These are phyloP conservation scores for Psephotus haematonotus DNA, from an alignment of 2,113 vertebrate genomes.

Conservation along the genomic window DNA sequence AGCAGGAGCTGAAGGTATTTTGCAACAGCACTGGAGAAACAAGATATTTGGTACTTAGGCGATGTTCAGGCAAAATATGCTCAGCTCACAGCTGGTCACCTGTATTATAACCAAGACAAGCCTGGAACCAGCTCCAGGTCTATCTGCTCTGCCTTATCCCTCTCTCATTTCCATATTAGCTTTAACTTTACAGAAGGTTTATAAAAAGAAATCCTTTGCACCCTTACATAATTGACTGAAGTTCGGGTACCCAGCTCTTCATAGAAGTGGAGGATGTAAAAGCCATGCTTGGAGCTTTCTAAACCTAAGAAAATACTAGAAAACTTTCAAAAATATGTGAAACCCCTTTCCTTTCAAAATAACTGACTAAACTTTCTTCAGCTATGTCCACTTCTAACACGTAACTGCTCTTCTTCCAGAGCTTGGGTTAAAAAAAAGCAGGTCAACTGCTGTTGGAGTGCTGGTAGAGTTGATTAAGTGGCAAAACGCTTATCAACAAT, in stretches of 20 bases:
- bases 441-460: accelerated
- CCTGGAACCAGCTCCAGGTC: background rate
- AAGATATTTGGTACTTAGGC: background rate
- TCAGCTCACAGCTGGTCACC: background rate
- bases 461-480: background rate
- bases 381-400: background rate
- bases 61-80: background rate
- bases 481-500: background rate
- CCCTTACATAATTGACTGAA: background rate
- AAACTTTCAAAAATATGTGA: background rate
- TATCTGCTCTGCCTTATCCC: background rate
- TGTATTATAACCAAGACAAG: background rate
- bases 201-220: background rate
- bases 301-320: background rate
- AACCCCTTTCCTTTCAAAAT: background rate
- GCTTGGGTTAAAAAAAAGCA: background rate
- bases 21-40: background rate
- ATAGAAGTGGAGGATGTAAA: background rate
- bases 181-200: background rate
- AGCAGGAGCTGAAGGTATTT: background rate
- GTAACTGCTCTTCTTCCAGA: background rate
- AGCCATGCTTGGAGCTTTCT: background rate
- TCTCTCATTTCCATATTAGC: background rate
- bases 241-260: background rate
- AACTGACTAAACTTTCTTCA: background rate